phyloP scores from a whole-genome alignment of 2,888 invertebrate genomes.

The Acronicta psi region DNA sequence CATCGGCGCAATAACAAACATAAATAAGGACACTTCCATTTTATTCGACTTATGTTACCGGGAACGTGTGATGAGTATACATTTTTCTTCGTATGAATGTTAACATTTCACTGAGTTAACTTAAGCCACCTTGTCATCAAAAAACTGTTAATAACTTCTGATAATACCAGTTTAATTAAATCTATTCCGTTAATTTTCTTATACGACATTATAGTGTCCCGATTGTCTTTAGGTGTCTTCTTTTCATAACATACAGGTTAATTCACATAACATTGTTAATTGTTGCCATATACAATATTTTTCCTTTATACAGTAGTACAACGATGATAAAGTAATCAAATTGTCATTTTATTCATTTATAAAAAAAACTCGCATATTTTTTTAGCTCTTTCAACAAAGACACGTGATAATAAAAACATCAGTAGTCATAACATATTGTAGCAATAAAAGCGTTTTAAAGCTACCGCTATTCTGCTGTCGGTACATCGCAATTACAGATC shows the following conservation, averaged over 20 bases:
- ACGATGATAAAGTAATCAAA: background rate
- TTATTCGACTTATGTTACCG: constrained; percentile 8
- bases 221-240: too few species aligned
- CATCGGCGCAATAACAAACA: constrained; percentile 25
- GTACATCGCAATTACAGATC: constrained; percentile 68
- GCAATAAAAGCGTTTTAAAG: constrained; percentile 42
- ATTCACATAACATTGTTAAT: background rate
- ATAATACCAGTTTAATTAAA: too few species aligned
- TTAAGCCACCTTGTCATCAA: too few species aligned
- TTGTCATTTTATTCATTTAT: constrained; percentile 14
- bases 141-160: too few species aligned
- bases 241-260: too few species aligned
- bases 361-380: constrained; percentile 16
- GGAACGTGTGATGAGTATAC: background rate
- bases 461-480: constrained; percentile 59
- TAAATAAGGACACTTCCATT: constrained; percentile 33
- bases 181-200: too few species aligned
- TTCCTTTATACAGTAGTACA: too few species aligned
- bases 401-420: constrained; percentile 35
- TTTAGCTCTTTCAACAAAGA: constrained; percentile 19
- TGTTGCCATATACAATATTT: too few species aligned
- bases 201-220: too few species aligned
- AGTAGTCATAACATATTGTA: constrained; percentile 42
- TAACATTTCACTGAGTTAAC: too few species aligned
- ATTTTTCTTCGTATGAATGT: background rate